Base-by-base conservation (phyloP, 1,140 invertebrate species). In the Pseudoatta argentina region DNA sequence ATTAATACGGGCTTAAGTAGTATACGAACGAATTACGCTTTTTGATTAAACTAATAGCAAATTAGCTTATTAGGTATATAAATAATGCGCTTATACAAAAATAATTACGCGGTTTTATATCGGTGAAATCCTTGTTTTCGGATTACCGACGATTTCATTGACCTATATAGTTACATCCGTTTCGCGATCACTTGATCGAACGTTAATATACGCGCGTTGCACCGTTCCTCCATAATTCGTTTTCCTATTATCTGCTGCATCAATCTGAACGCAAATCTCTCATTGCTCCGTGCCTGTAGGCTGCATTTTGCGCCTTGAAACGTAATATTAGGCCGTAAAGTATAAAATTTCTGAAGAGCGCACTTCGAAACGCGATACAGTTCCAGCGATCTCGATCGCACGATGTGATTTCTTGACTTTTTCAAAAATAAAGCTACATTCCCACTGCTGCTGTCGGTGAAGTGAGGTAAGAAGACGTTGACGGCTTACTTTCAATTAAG, bases 21-120 rank as follows among this genome's bases (percentile, higher is more conserved):
- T 81, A 39, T 39, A 59, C 64, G 86, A 91, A 91, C 88, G 77
- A 88, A 90, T 91, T 75, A 73, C 76, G 71, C 72, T 82, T 21
- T 10, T 51, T n/a, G 77, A 71, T 71, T 69, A 90, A 86, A 91
- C 85, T 71, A 91, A 88, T 88, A 55, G 69, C 57, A 77, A 83
- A 89, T 89, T 73, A 89, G 86, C 63, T 81, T 86, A 75, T 81
- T 86, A 75, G 75, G 24, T 69, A 86, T 88, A 87, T 86, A 91
- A 91, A 91, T 91, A 88, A 91, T 88, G 24, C 82, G 83, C 87
- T 90, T 88, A 90, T 91, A 91, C 83, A 91, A 91, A 91, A 91
- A 91, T 91, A 91, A 91, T 91, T 91, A 82, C 86, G 79, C 78
- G 88, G 16, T 83, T 77, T 63, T 81, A 59, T 77, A 16, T 53